These are phyloP conservation scores for Carollia perspicillata DNA, from an alignment of 2,113 vertebrate genomes.

Conservation along the genomic window DNA sequence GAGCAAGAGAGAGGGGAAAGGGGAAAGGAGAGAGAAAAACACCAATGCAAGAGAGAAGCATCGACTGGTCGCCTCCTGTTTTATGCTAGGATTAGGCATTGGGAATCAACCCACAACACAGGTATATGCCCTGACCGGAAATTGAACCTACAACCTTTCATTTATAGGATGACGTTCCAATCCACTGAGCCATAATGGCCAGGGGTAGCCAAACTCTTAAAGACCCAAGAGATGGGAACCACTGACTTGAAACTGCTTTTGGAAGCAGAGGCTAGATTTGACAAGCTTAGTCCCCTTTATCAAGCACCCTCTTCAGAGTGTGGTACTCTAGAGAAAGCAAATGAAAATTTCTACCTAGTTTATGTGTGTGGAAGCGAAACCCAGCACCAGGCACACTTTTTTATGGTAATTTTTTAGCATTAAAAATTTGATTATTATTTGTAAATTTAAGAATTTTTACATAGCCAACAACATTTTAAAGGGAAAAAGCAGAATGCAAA, in stretches of 20 bases:
- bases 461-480: neutral
- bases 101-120: too few species aligned
- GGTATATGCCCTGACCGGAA: too few species aligned
- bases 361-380: neutral
- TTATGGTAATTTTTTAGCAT: too few species aligned
- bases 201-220: neutral
- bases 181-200: too few species aligned
- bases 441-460: neutral
- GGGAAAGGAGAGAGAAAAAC: too few species aligned
- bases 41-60: too few species aligned
- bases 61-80: too few species aligned
- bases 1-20: too few species aligned
- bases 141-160: too few species aligned
- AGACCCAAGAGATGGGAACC: neutral
- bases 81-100: too few species aligned
- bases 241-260: neutral
- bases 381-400: neutral
- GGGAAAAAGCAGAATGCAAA: neutral
- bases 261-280: accelerated
- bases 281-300: neutral
- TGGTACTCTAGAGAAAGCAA: neutral
- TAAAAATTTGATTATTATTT: neutral
- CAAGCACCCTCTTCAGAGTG: neutral
- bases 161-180: too few species aligned
- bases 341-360: neutral